phyloP scores from a whole-genome alignment of 2,113 vertebrate genomes.

The Oceanodroma tethys region DNA sequence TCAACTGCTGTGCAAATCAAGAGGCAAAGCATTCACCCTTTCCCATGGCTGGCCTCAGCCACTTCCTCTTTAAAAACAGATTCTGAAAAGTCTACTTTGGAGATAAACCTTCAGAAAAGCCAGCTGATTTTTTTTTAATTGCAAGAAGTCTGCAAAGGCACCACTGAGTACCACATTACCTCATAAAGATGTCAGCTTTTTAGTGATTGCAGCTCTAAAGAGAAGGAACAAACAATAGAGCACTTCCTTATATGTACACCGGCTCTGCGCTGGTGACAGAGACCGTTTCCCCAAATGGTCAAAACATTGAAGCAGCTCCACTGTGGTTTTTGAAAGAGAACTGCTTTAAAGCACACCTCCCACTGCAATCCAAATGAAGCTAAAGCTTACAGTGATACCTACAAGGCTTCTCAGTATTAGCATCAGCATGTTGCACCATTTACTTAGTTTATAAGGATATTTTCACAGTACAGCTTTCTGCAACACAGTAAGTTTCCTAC shows the following conservation, averaged over 20 bases:
- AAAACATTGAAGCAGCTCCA: slow-evolving; percentile 53
- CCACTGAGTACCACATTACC: not conserved
- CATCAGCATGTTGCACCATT: not conserved
- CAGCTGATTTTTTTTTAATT: not conserved
- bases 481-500: not conserved
- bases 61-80: slow-evolving; percentile 44
- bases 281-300: slow-evolving; percentile 70
- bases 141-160: not conserved
- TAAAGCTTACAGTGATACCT: not conserved
- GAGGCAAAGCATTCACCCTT: not conserved
- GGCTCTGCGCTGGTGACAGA: not conserved
- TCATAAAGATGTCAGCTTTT: slow-evolving; percentile 41
- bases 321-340: slow-evolving; percentile 26
- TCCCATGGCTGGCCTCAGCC: not conserved
- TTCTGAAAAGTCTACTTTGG: not conserved
- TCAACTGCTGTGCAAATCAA: not conserved
- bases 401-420: not conserved
- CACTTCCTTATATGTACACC: slow-evolving; percentile 60
- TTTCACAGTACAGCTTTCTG: not conserved
- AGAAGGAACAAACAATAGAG: not conserved
- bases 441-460: not conserved
- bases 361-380: not conserved
- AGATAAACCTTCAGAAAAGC: not conserved
- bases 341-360: not conserved
- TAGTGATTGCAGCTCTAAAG: not conserved